Evolutionary conservation across 2,888 invertebrate genomes (phyloP), one percentile per base, ranked within the genome.

Genomic region (Heliothis peltigera): DNA sequence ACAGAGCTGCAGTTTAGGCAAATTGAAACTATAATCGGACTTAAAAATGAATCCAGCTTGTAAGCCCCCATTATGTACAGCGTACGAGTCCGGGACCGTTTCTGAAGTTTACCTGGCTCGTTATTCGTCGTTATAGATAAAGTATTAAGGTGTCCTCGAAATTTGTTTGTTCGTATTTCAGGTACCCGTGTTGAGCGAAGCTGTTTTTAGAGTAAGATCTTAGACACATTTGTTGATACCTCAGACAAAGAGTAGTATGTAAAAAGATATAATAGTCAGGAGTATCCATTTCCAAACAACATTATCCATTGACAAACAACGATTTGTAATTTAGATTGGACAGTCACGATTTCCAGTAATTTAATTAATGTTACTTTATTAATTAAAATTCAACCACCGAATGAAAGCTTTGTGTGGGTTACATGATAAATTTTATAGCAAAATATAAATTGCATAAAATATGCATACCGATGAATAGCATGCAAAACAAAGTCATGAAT

Each of bases 1-100:
- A 77, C 79, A 70, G 64, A 64, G 64, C 63, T 77, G 79, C 75
- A 78, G 79, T 82, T 85, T 79, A 75, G 48, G 68, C 68, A 75
- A 82, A 80, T 82, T 86, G 76, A 75, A 79, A 80, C 77, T 75
- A 70, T 71, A 75, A 67, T 62, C 47, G 39, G 49, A 60, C 64
- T 65, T 64, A 48, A 79, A 67, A 71, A 64, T 67, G 55, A 75
- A 64, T 75, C 75, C 54, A 21, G 22, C 53, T 52, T 64, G 67
- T 73, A 67, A 66, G 78, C 49, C 19, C 25, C 58, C 17, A 54
- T 66, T 59, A 58, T 64, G 56, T 51, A 64, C 56, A 57, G 44
- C 49, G 53, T 60, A 35, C 21, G 46, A 51, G 32, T 8, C 32
- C 22, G 42, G 48, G 17, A 39, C 49, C 56, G 42, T 70, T 64